Evolutionary conservation across 2,888 invertebrate genomes (phyloP).

Genomic region (Leucophenga montana): DNA sequence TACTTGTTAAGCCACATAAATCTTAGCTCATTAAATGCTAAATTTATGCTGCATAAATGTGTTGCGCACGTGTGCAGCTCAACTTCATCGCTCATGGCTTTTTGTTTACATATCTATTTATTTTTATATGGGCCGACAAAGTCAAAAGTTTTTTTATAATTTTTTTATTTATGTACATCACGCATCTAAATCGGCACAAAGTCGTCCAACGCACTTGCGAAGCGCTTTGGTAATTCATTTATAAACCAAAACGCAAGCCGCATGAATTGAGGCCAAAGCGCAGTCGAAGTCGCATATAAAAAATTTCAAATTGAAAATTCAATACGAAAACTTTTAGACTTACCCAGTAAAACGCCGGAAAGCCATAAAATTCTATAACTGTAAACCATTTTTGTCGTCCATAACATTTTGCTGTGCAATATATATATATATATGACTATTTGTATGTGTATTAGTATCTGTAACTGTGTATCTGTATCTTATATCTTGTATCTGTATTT

Average conservation of each 20-base stretch:
- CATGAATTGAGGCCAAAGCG: constrained; percentile 50
- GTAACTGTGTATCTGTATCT: constrained; percentile 33
- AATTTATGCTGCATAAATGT: constrained; percentile 1
- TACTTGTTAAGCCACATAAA: too few species aligned
- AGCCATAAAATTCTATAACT: constrained; percentile 71
- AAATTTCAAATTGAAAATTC: background rate
- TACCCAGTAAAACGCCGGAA: constrained; percentile 71
- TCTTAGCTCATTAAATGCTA: background rate
- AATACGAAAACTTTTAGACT: constrained; percentile 42
- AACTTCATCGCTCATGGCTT: too few species aligned
- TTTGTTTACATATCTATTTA: too few species aligned
- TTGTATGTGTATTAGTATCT: background rate
- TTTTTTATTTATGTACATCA: constrained; percentile 16
- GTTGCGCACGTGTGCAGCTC: background rate
- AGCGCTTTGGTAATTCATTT: background rate
- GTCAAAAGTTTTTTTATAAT: background rate
- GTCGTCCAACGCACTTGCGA: background rate
- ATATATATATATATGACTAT: constrained; percentile 35
- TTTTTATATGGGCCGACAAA: too few species aligned
- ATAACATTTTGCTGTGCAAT: constrained; percentile 59
- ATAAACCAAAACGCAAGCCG: background rate
- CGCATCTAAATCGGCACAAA: background rate
- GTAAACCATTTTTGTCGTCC: constrained; percentile 69
- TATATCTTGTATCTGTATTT: too few species aligned
- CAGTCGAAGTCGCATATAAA: background rate